phyloP scores from a whole-genome alignment of 2,113 vertebrate species.

The Lophura nycthemera region DNA sequence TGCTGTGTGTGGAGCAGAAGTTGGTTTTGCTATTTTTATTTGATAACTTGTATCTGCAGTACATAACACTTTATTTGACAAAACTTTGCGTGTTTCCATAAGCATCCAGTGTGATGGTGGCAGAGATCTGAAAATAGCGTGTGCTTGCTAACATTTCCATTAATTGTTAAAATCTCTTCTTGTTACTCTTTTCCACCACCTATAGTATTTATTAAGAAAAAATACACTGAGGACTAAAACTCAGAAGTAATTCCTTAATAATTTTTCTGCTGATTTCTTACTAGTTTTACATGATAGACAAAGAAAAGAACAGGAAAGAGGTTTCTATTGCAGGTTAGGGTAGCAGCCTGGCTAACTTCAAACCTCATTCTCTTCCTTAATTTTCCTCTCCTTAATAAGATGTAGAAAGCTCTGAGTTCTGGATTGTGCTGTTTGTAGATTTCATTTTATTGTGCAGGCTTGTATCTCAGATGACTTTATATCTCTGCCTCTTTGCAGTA shows the following conservation, averaged over 20 bases:
- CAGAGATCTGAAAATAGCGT: neutral
- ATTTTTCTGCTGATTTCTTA: neutral
- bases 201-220: neutral
- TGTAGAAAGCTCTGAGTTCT: neutral
- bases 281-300: neutral
- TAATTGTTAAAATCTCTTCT: constrained; percentile 25
- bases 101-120: neutral
- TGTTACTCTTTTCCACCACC: neutral
- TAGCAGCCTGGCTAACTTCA: neutral
- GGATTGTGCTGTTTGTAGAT: neutral
- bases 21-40: constrained; percentile 50
- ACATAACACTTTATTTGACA: constrained; percentile 38
- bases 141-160: neutral
- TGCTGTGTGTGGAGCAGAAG: constrained; percentile 22
- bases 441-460: neutral
- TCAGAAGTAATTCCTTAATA: neutral
- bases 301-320: neutral
- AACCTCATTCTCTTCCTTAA: neutral
- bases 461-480: neutral
- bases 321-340: neutral
- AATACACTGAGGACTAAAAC: neutral
- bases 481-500: neutral
- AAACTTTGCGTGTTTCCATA: neutral
- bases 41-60: constrained; percentile 4
- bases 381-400: neutral